Conservation (phyloP, 2,797 vertebrate genomes). For the Manis javanica region DNA sequence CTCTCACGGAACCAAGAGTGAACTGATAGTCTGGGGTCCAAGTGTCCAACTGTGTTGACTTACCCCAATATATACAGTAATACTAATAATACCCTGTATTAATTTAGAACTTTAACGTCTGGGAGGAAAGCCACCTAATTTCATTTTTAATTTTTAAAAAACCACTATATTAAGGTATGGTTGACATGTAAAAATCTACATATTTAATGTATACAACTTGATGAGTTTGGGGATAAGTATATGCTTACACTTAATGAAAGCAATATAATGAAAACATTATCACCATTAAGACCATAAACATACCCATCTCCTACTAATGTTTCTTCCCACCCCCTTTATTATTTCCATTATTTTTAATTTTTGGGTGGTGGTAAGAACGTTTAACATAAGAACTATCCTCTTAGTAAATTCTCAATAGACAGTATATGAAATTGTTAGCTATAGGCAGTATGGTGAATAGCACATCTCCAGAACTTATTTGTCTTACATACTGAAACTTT, state of each 20-base stretch:
- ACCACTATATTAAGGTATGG: not conserved
- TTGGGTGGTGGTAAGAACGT: not conserved
- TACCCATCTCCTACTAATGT: not conserved
- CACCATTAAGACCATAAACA: not conserved
- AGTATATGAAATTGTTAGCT: not conserved
- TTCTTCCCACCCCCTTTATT: not conserved
- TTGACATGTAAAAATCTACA: not conserved
- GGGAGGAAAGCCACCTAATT: not conserved
- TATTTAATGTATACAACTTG: not conserved
- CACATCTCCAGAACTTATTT: not conserved
- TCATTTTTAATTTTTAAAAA: not conserved
- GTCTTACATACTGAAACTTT: not conserved
- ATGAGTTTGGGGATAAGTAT: not conserved
- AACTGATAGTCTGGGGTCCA: not conserved
- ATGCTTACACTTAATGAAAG: no score
- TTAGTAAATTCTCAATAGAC: not conserved
- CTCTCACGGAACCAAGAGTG: not conserved
- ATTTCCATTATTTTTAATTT: not conserved
- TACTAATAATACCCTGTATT: conserved; percentile 11
- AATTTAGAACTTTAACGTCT: conserved; percentile 37
- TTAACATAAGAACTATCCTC: not conserved
- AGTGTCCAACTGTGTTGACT: conserved; percentile 13
- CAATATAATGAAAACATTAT: not conserved
- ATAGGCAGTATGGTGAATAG: not conserved
- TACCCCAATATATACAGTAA: not conserved